These are phyloP conservation scores for Actenoides lindsayi DNA, from an alignment of 2,113 vertebrate genomes.

Conservation along the genomic window DNA sequence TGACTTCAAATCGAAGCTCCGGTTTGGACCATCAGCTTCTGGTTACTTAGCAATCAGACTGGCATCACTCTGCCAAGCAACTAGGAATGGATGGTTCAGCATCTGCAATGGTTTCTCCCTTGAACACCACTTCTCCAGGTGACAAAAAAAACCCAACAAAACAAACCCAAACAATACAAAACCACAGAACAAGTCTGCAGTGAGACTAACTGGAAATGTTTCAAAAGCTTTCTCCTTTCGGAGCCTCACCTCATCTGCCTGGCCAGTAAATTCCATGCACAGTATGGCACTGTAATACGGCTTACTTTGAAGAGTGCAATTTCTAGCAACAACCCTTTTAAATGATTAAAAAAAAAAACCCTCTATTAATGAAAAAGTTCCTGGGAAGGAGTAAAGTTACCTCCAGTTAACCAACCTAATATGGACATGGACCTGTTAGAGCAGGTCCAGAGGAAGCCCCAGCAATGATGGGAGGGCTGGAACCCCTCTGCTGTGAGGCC, in stretches of 20 bases:
- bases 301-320: neutral
- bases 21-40: neutral
- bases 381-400: neutral
- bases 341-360: neutral
- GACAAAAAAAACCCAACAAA: neutral
- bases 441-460: too few species aligned
- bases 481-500: too few species aligned
- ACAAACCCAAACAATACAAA: neutral
- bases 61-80: accelerated
- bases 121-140: neutral
- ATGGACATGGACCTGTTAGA: neutral
- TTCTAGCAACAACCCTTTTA: neutral
- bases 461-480: too few species aligned
- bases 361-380: neutral
- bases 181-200: neutral
- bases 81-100: neutral
- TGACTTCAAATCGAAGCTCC: neutral
- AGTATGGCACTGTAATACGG: neutral
- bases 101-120: neutral
- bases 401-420: neutral
- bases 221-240: neutral
- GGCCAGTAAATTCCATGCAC: neutral
- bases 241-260: neutral
- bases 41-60: neutral
- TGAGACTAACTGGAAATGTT: neutral